phyloP scores from a whole-genome alignment of 2,797 vertebrate species.

The Anas bahamensis region DNA sequence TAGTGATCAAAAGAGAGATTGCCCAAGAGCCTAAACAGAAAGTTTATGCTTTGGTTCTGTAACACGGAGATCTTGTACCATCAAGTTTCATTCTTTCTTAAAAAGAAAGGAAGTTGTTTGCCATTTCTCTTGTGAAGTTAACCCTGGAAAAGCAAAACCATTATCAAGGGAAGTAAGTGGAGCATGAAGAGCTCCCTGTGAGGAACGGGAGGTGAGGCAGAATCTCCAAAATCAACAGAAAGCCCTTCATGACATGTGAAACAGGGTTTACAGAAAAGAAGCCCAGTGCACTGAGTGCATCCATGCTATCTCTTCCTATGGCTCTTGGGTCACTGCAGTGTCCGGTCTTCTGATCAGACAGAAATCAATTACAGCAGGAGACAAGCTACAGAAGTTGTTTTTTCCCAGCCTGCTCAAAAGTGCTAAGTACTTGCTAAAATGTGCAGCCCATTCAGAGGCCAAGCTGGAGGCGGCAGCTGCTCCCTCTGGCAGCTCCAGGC shows the following conservation, averaged over 20 bases:
- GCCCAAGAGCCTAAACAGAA: neutral
- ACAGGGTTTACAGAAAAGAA: accelerated
- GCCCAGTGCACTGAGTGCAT: neutral
- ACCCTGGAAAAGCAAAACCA: neutral
- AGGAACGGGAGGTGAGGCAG: neutral
- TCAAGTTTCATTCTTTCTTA: neutral
- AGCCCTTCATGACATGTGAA: neutral
- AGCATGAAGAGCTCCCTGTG: neutral
- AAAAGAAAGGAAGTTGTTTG: neutral
- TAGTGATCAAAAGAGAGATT: neutral
- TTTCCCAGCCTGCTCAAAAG: slow-evolving; percentile 8
- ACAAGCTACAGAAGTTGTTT: slow-evolving; percentile 24
- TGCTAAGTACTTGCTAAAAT: slow-evolving; percentile 3
- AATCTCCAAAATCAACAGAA: neutral
- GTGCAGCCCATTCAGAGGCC: neutral
- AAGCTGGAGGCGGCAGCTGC: slow-evolving; percentile 29
- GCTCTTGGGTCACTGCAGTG: neutral
- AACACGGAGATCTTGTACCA: neutral
- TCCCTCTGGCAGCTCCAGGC: neutral
- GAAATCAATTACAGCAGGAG: neutral
- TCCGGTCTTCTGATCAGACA: neutral
- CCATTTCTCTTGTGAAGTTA: neutral
- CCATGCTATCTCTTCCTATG: neutral
- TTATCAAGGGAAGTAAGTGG: neutral
- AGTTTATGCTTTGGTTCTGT: neutral